Evolutionary conservation across 2,797 vertebrate species (phyloP).

Genomic region (Ceryle rudis): DNA sequence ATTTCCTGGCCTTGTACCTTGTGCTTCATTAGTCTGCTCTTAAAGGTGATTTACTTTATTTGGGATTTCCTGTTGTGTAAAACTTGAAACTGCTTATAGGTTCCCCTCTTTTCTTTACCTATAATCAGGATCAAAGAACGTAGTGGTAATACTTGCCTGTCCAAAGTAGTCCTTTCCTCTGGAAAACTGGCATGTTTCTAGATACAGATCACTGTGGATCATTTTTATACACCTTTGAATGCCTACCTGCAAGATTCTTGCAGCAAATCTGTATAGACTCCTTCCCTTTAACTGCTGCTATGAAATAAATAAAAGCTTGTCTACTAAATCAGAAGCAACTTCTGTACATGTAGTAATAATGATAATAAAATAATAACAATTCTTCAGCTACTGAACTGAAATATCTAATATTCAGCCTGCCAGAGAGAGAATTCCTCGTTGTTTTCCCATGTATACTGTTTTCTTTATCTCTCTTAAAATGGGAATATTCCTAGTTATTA

Average conservation of each 20-base stretch:
- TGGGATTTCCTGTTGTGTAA: neutral
- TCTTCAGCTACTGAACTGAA: neutral
- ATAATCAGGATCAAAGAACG: neutral
- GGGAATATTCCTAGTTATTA: neutral
- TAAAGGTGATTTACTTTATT: neutral
- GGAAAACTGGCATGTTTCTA: neutral
- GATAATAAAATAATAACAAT: neutral
- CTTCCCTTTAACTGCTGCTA: neutral
- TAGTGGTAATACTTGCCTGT: neutral
- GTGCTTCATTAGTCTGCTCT: neutral
- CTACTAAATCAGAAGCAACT: neutral
- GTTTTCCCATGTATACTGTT: neutral
- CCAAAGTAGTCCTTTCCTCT: neutral
- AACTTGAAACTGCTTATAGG: neutral
- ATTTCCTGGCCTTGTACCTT: neutral
- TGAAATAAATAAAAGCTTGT: neutral
- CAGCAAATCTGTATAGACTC: neutral
- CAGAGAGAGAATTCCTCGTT: neutral
- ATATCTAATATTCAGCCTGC: neutral
- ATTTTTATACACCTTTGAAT: neutral
- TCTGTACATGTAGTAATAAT: neutral
- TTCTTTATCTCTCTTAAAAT: neutral
- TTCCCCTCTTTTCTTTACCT: neutral
- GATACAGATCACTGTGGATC: neutral
- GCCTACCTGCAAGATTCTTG: neutral